Percentiles rank a stretch among this genome's conserved stretches.
Evolutionary conservation across 2,888 invertebrate species (phyloP).

Genomic region (Cephus pulcher): DNA sequence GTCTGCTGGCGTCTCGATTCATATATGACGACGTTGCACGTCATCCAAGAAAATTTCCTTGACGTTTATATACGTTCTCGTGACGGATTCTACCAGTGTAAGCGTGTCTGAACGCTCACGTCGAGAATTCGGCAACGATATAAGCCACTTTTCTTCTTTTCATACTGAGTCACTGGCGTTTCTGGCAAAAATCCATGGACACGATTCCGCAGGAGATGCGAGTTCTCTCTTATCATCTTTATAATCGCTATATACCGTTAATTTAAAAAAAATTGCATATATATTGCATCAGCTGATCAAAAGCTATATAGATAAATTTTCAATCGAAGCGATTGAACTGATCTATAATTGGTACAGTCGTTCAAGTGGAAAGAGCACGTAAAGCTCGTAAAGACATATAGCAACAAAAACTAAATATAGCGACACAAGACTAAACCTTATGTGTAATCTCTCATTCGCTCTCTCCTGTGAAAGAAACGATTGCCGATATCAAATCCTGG

Average conservation of each 20-base stretch:
- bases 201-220: constrained; percentile 11
- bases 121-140: neutral
- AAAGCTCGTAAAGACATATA: neutral
- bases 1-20: constrained; percentile 7
- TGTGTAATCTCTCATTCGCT: neutral
- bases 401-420: neutral
- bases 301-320: neutral
- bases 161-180: constrained; percentile 17
- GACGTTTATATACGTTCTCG: constrained; percentile 22
- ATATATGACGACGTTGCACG: constrained; percentile 5
- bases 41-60: neutral
- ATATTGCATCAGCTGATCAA: neutral
- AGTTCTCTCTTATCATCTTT: neutral
- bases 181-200: constrained; percentile 31
- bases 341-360: neutral
- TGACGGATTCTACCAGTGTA: neutral
- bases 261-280: neutral
- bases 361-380: neutral
- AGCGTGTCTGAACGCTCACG: neutral
- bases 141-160: neutral
- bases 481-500: neutral
- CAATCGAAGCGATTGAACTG: neutral
- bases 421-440: neutral
- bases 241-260: neutral
- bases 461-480: neutral